phyloP scores from a whole-genome alignment of 1,140 invertebrate genomes.

The Caenorhabditis brenneri region DNA sequence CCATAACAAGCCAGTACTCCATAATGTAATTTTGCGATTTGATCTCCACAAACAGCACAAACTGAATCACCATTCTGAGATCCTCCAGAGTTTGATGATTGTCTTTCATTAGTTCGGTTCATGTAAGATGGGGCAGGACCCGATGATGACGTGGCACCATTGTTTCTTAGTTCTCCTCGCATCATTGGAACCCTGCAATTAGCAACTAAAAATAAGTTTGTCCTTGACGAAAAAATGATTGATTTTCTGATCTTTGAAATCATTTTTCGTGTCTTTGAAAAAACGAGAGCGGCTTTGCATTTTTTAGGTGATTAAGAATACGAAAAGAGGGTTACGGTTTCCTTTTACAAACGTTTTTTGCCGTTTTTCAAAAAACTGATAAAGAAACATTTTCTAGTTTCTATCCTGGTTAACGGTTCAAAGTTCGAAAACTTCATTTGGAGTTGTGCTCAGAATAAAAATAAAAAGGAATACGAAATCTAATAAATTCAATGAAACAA shows the following conservation, averaged over 20 bases:
- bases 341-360: not conserved
- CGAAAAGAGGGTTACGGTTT: not conserved
- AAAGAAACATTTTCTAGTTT: not conserved
- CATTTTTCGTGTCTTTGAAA: not conserved
- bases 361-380: not conserved
- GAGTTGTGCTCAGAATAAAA: too few species aligned
- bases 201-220: not conserved
- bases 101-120: not conserved
- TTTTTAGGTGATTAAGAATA: constrained; percentile 16
- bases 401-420: not conserved
- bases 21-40: constrained; percentile 68
- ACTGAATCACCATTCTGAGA: constrained; percentile 58
- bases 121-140: constrained; percentile 1
- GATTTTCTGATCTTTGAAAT: constrained; percentile 14
- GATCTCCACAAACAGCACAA: constrained; percentile 69
- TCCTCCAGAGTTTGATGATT: not conserved
- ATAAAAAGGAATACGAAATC: not conserved
- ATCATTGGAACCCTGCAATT: constrained; percentile 33
- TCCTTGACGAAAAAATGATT: not conserved
- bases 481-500: constrained; percentile 12
- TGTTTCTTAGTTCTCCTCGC: not conserved
- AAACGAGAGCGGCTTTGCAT: not conserved
- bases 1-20: constrained; percentile 68
- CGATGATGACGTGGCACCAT: not conserved
- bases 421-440: not conserved